A percentile compares a stretch with the other conserved stretches of the same genome.
Conservation (phyloP, 2,888 invertebrate genomes). For the Tachina grossa region DNA sequence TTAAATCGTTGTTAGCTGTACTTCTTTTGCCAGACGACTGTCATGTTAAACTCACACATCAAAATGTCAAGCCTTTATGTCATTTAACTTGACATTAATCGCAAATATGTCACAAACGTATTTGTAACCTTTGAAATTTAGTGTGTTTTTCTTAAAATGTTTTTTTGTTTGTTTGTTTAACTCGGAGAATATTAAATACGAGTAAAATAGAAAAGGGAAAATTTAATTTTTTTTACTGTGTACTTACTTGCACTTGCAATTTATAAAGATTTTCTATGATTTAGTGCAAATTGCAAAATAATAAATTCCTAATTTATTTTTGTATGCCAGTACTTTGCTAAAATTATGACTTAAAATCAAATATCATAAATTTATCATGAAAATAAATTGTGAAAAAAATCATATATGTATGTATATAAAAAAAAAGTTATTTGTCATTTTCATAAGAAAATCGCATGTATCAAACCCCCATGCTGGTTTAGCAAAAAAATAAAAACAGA, state of each 20-base stretch:
- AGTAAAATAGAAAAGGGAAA: not conserved
- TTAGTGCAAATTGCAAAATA: constrained; percentile 42
- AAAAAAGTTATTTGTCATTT: constrained; percentile 68
- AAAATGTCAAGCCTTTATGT: constrained; percentile 61
- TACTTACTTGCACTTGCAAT: not conserved
- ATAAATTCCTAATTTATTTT: constrained; percentile 32
- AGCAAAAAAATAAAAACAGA: constrained; percentile 8
- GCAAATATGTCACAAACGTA: constrained; percentile 66
- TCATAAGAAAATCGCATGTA: constrained; percentile 62
- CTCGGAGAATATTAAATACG: not conserved
- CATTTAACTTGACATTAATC: constrained; percentile 70
- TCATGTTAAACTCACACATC: constrained; percentile 57
- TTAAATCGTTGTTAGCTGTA: not conserved
- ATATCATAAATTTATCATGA: constrained; percentile 47
- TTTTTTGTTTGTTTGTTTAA: not conserved
- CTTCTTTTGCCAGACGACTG: constrained; percentile 8
- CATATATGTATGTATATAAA: constrained; percentile 33
- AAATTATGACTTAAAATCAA: constrained; percentile 23
- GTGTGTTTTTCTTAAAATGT: not conserved
- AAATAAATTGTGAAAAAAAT: constrained; percentile 17
- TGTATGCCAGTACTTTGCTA: not conserved
- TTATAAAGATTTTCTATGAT: constrained; percentile 31
- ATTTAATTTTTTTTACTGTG: not conserved
- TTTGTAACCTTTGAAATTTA: constrained; percentile 56
- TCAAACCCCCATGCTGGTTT: constrained; percentile 65